Conservation (phyloP, 1,140 invertebrate genomes). For the Hetaerina americana region DNA sequence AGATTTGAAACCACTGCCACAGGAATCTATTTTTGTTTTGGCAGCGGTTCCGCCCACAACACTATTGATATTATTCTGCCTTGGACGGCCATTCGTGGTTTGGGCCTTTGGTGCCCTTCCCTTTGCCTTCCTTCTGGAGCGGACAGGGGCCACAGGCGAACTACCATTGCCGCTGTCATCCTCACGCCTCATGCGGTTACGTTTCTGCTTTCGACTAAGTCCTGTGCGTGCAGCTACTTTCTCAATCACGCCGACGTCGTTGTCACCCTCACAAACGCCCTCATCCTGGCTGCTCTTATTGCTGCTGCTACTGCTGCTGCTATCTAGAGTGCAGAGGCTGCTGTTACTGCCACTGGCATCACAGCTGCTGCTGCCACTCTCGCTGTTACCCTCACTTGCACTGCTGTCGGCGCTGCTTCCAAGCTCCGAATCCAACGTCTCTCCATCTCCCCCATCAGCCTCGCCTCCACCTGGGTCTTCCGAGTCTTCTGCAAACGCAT, state of each 20-base stretch:
- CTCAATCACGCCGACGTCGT: not conserved
- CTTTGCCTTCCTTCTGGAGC: conserved; percentile 1
- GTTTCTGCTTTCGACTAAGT: conserved; percentile 29
- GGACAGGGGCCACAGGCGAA: not conserved
- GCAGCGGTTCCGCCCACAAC: not conserved
- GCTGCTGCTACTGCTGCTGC: not conserved
- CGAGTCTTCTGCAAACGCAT: conserved; percentile 23
- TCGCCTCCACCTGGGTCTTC: conserved; percentile 27
- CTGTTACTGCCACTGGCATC: conserved; percentile 14
- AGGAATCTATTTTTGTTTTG: not conserved
- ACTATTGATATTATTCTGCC: not conserved
- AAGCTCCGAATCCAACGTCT: not conserved
- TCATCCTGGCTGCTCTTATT: not conserved
- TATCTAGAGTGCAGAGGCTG: not conserved
- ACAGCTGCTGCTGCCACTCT: conserved; percentile 21
- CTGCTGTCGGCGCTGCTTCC: conserved; percentile 19
- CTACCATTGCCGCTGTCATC: conserved; percentile 9
- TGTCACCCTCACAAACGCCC: not conserved
- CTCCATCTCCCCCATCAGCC: not conserved
- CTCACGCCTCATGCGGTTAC: conserved; percentile 29
- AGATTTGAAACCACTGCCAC: not conserved
- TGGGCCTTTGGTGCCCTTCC: conserved; percentile 10
- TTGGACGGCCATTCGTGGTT: conserved; percentile 2
- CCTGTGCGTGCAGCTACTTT: not conserved
- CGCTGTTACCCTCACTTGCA: conserved; percentile 22